Evolutionary conservation across 2,888 invertebrate species (phyloP), one percentile per base, ranked within the genome.

Genomic region (Cyclophora albipunctata): DNA sequence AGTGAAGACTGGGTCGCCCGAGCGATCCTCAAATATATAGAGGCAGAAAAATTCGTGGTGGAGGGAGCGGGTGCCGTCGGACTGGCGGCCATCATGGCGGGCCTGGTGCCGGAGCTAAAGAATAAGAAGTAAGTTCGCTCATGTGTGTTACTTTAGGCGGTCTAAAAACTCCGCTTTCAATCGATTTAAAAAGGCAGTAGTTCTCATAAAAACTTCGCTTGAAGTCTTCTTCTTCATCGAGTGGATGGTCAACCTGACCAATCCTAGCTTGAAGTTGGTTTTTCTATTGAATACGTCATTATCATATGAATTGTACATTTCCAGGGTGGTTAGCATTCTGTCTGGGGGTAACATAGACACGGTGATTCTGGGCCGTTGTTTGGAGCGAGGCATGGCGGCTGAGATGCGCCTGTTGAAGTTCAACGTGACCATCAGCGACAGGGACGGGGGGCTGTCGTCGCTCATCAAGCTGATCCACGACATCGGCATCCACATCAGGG

Each of bases 311-410:
- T 20, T 20, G 20, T 20, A 20, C 20, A 20, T 52, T 73, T 80
- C 42, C 69, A 96, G 96, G 67, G 95, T 97, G 40, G 96, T 96
- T 0, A 90, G 96, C 52, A 92, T 95, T 42, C 81, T 97, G 0
- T 96, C 96, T 63, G 96, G 96, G 0, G 97, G 97, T 43, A 97
- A 97, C 84, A 97, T 97, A 50, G 97, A 97, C 78, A 96, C 96
- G 4, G 96, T 97, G 0, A 94, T 96, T 44, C 89, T 97, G 54
- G 97, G 97, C 0, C 90, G 96, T 33, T 96, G 96, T 61, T 81
- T 97, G 62, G 97, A 97, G 76, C 90, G 97, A 49, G 97, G 97
- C 0, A 78, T 97, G 58, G 97, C 97, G 0, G 96, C 94, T 0
- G 97, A 97, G 72, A 95, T 96, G 37, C 90, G 95, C 3, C 83